These are phyloP conservation scores for Muntiacus muntjak DNA, from an alignment of 2,113 vertebrate genomes.

Conservation along the genomic window DNA sequence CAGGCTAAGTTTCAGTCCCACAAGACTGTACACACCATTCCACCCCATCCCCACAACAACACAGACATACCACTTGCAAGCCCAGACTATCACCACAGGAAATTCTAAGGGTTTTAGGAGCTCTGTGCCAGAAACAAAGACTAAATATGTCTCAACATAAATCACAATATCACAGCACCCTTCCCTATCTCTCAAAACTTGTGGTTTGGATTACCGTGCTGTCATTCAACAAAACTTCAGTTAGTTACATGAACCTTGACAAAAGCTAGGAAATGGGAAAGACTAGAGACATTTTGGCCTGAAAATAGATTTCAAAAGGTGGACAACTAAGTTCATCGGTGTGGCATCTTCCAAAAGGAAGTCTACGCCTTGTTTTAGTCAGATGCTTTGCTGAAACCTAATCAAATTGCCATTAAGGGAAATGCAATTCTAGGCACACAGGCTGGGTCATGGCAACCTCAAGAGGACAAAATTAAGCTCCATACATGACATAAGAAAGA, in stretches of 20 bases:
- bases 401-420: background rate
- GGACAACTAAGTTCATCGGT: background rate
- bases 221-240: background rate
- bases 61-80: background rate
- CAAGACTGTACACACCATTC: background rate
- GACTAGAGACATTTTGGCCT: background rate
- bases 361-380: background rate
- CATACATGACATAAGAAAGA: background rate
- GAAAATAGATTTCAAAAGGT: background rate
- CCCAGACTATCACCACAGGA: background rate
- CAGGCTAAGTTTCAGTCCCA: background rate
- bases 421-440: background rate
- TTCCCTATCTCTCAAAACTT: background rate
- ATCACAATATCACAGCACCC: background rate
- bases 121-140: background rate
- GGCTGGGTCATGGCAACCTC: background rate
- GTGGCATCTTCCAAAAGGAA: background rate
- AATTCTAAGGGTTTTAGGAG: background rate
- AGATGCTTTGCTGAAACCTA: background rate
- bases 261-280: slow-evolving; percentile 6
- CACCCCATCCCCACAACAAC: background rate
- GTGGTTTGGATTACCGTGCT: background rate
- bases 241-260: background rate
- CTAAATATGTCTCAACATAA: background rate
- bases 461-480: background rate